A percentile compares a stretch with the other conserved stretches of the same genome.
These are phyloP conservation scores for Strigops habroptila DNA, from an alignment of 2,113 vertebrate species.

Conservation along the genomic window DNA sequence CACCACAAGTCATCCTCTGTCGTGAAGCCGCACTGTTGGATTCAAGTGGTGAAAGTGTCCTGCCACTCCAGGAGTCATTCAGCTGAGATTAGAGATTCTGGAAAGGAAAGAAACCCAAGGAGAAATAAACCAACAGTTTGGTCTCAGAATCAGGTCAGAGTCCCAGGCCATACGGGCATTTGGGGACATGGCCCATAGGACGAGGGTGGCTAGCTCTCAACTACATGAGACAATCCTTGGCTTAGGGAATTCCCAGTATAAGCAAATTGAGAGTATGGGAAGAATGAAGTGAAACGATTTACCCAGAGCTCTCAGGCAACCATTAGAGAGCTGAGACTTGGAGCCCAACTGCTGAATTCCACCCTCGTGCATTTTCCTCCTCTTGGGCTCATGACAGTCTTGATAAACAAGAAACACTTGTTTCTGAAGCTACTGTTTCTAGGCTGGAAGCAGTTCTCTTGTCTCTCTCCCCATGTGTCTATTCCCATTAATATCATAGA, in stretches of 20 bases:
- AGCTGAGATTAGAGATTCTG: not conserved
- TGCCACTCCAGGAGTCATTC: not conserved
- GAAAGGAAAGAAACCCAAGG: not conserved
- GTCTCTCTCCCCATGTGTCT: not conserved
- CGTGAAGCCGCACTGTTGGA: not conserved
- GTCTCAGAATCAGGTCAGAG: not conserved
- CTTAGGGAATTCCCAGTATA: not conserved
- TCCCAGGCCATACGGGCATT: not conserved
- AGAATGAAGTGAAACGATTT: not conserved
- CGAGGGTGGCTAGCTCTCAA: not conserved
- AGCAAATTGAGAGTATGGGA: not conserved
- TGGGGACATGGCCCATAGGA: not conserved
- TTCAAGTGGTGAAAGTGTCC: not conserved
- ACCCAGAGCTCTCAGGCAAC: not conserved
- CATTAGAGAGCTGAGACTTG: not conserved
- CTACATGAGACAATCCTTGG: not conserved
- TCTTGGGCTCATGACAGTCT: rapidly evolving
- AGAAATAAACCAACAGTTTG: not conserved
- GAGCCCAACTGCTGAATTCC: not conserved
- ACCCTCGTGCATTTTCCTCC: not conserved
- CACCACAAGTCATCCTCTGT: not conserved
- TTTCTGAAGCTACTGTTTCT: not conserved
- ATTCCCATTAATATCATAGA: not conserved
- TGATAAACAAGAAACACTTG: not conserved
- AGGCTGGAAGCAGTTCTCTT: not conserved